Percentiles rank a stretch among this genome's conserved stretches.
phyloP scores from a whole-genome alignment of 2,797 vertebrate genomes.

The Phalloptychus januarius region DNA sequence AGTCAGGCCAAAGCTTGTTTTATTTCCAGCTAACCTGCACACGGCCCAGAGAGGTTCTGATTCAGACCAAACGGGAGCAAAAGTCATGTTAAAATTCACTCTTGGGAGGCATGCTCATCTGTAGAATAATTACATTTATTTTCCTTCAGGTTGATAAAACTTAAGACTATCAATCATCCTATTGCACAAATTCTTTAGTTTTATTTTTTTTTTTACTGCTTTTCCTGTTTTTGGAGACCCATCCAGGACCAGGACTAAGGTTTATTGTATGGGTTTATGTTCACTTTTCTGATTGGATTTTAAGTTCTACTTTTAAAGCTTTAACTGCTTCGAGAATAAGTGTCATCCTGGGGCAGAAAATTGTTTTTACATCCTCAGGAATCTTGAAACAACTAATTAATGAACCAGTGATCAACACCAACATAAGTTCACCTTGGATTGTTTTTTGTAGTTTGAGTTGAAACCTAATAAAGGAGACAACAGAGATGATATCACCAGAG shows the following conservation, averaged over 20 bases:
- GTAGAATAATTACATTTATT: constrained; percentile 26
- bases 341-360: neutral
- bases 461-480: neutral
- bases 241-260: neutral
- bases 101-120: constrained; percentile 10
- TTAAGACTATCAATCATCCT: constrained; percentile 5
- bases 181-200: neutral
- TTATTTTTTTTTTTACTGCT: neutral
- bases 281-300: neutral
- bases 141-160: constrained; percentile 13
- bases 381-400: neutral
- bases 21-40: constrained; percentile 15
- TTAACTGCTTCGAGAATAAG: neutral
- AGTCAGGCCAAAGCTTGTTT: constrained; percentile 57
- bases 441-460: neutral
- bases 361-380: neutral
- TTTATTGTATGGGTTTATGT: neutral
- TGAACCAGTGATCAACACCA: neutral
- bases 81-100: constrained; percentile 20
- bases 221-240: neutral
- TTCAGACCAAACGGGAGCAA: neutral
- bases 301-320: neutral
- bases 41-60: constrained; percentile 12
- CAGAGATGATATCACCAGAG: constrained; percentile 12
- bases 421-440: neutral